Base-by-base conservation (phyloP, 2,113 vertebrate species). In the Dipodomys spectabilis region DNA sequence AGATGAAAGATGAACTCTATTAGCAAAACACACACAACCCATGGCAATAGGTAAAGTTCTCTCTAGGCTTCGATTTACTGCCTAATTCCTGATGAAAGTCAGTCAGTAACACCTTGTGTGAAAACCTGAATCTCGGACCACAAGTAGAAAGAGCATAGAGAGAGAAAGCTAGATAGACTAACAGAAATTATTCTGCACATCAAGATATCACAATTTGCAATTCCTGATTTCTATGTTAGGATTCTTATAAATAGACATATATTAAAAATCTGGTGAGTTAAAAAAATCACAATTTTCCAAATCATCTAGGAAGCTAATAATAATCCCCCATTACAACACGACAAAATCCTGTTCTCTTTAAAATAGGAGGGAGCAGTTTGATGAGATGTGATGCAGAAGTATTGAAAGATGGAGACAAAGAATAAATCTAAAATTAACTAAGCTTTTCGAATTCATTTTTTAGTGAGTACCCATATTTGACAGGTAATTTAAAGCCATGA, bases 401-500 rank as follows among this genome's bases (percentile, higher is more conserved):
- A 35, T 35, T 35, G 35, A 35, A 35, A 35, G 35, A 35, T 35
- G 35, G 35, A 35, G 35, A 35, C 35, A 35, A 35, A 35, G 35
- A 75, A 84, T 94, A 93, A 96, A 95, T 94, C 88, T 97, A 92
- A 74, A 83, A 96, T 97, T 94, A 97, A 96, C 97, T 91, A 97
- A 84, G 92, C 57, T 89, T 78, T 95, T 68, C 81, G 96, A 78
- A 88, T 96, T 97, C 25, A 73, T 94, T 97, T n/a, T 57, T 95
- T 65, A 97, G 92, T 93, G 97, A 98, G 97, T 94, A 93, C 73
- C 78, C 16, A 86, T 86, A 90, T 84, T 82, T 97, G 96, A 97
- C 94, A 97, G 94, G 77, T 97, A 97, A 97, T 98, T 98, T 93
- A 81, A 82, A 96, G 79, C 95, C 95, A 97, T 65, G 94, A 93